phyloP scores from a whole-genome alignment of 2,888 invertebrate genomes.

The Eucriotettix oculatus region DNA sequence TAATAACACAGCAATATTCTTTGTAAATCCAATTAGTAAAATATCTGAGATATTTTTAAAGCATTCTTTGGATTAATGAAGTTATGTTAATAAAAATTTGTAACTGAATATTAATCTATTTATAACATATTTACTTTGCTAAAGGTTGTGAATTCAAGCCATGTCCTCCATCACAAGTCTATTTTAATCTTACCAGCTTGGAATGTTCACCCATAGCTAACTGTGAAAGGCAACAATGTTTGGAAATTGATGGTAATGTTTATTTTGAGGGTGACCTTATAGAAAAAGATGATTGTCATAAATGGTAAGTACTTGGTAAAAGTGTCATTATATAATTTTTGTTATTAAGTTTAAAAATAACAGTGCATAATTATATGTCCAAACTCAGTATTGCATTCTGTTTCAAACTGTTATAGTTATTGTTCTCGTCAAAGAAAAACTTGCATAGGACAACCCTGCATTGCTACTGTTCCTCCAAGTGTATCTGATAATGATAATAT shows the following conservation, averaged over 20 bases:
- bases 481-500: slow-evolving; percentile 1
- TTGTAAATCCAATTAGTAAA: background rate
- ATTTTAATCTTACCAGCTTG: slow-evolving; percentile 44
- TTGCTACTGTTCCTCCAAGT: slow-evolving; percentile 21
- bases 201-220: slow-evolving; percentile 58
- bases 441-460: slow-evolving; percentile 57
- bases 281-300: slow-evolving; percentile 60
- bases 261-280: slow-evolving; percentile 65
- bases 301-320: slow-evolving; percentile 34
- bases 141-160: slow-evolving; percentile 55
- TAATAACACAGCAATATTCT: background rate
- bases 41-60: background rate
- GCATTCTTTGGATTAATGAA: too few relatives aligned
- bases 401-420: slow-evolving; percentile 19
- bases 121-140: background rate
- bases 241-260: slow-evolving; percentile 42
- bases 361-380: background rate
- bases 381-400: too few relatives aligned
- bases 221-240: slow-evolving; percentile 52
- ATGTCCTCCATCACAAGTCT: slow-evolving; percentile 58
- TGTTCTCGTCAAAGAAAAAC: slow-evolving; percentile 52
- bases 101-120: background rate
- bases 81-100: too few relatives aligned
- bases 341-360: too few relatives aligned
- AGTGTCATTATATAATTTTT: background rate